Base-by-base conservation (phyloP, 2,797 vertebrate genomes). In the Manis javanica region DNA sequence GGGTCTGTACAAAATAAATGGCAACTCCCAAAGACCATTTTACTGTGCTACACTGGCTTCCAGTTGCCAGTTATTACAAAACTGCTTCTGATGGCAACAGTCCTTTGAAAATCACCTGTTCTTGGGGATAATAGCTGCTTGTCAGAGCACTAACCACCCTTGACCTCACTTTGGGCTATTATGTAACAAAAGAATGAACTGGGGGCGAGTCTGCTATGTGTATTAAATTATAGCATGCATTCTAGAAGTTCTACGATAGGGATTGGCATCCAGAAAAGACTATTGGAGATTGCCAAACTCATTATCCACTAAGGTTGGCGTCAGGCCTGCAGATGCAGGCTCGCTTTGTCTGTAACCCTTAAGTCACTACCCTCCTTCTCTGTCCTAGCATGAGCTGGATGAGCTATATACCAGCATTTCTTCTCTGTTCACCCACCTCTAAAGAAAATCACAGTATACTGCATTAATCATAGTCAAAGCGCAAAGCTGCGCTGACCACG, bases 181-280 rank as follows among this genome's bases (percentile, higher is more conserved):
- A 98, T 74, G 93, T 97, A 98, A 97, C 90, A 97, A 98, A 98
- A 98, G 97, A 98, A 97, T 96, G 95, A 98, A 96, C 96, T 91
- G 87, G 81, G 94, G 97, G 96, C 97, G 97, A 98, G 93, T 90
- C 97, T 98, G 97, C 97, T 98, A 98, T 98, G 98, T 98, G 97
- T 98, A 98, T 98, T 98, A 98, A 98, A 98, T 98, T 98, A 98
- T 98, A 98, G 98, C 96, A 97, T 97, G 96, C 96, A 97, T 98
- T 98, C 96, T 91, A 95, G 97, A 96, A 97, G 94, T 98, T 97
- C 97, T 97, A 81, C 89, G 94, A 96, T 97, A 83, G 83, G 95
- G 97, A 98, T 98, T 98, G 98, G 89, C 97, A 90, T 98, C 93
- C 97, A 98, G 96, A 98, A 97, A 97, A 96, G 97, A 97, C 94